phyloP scores from a whole-genome alignment of 1,140 invertebrate genomes.

The Drosophila mauritiana region DNA sequence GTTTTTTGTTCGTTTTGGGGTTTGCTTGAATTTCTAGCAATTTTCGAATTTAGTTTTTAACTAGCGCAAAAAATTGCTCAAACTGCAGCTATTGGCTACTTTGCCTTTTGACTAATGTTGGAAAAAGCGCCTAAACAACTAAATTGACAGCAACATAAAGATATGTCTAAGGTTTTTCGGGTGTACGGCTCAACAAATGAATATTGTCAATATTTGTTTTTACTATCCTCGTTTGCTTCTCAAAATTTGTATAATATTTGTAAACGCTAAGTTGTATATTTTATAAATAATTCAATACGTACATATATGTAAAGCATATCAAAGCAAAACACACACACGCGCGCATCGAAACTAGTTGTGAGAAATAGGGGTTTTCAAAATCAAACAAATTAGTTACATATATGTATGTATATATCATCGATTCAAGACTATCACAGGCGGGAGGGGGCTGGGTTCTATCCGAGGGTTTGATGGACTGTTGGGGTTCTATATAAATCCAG shows the following conservation, averaged over 20 bases:
- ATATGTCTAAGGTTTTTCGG: conserved; percentile 43
- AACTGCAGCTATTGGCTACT: background rate
- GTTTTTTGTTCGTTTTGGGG: background rate
- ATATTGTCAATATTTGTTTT: conserved; percentile 52
- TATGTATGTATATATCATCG: conserved; percentile 16
- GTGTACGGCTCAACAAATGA: conserved; percentile 40
- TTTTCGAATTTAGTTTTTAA: background rate
- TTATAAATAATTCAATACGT: conserved; percentile 31
- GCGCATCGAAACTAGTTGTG: background rate
- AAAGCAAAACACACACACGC: conserved; percentile 20
- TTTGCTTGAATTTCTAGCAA: background rate
- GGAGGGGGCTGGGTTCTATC: conserved; percentile 30
- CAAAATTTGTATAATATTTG: conserved; percentile 37
- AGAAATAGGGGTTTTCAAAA: background rate
- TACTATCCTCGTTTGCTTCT: conserved; percentile 16
- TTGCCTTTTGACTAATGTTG: background rate
- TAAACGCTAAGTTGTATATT: conserved; percentile 39
- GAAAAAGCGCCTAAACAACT: background rate
- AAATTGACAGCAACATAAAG: conserved; percentile 12
- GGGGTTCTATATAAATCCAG: background rate
- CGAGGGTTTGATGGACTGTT: too few relatives aligned
- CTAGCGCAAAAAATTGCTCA: background rate
- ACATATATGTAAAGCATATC: conserved; percentile 26
- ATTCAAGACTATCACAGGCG: conserved; percentile 76
- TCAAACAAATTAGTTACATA: conserved; percentile 10